Percentiles rank a stretch among this genome's conserved stretches.
phyloP scores from a whole-genome alignment of 2,797 vertebrate genomes.

The Enteromius radiatus region DNA sequence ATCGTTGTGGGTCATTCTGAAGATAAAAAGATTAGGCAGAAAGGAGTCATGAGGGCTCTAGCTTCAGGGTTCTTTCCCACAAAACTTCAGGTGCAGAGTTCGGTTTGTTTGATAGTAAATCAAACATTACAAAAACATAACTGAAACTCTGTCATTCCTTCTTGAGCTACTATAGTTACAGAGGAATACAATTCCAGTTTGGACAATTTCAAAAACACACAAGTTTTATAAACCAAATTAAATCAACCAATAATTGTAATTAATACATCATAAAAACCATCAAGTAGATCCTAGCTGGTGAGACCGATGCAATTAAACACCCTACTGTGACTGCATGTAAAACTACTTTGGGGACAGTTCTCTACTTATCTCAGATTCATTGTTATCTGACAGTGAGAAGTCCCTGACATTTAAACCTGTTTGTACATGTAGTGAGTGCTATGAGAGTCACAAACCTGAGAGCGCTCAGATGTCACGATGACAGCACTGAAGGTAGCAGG shows the following conservation, averaged over 20 bases:
- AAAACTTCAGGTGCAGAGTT: background rate
- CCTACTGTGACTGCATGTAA: slow-evolving; percentile 9
- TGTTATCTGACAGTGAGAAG: slow-evolving; percentile 7
- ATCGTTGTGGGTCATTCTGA: background rate
- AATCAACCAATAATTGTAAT: no score
- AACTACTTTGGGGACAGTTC: background rate
- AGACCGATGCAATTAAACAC: slow-evolving; percentile 13
- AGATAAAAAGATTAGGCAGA: background rate
- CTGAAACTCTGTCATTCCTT: background rate
- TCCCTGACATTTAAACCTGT: slow-evolving; percentile 28
- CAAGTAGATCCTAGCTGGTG: background rate
- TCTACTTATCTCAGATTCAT: background rate
- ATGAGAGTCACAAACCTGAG: background rate
- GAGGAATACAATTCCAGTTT: background rate
- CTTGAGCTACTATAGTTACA: background rate
- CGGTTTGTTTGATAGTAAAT: background rate
- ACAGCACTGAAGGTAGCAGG: background rate
- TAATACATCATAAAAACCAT: background rate
- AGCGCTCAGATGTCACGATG: background rate
- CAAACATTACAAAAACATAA: background rate
- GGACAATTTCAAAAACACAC: background rate
- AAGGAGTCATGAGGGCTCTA: background rate
- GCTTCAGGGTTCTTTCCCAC: background rate
- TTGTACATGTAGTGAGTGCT: background rate
- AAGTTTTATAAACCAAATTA: background rate